phyloP scores from a whole-genome alignment of 2,888 invertebrate species.

The Tetragonisca angustula region DNA sequence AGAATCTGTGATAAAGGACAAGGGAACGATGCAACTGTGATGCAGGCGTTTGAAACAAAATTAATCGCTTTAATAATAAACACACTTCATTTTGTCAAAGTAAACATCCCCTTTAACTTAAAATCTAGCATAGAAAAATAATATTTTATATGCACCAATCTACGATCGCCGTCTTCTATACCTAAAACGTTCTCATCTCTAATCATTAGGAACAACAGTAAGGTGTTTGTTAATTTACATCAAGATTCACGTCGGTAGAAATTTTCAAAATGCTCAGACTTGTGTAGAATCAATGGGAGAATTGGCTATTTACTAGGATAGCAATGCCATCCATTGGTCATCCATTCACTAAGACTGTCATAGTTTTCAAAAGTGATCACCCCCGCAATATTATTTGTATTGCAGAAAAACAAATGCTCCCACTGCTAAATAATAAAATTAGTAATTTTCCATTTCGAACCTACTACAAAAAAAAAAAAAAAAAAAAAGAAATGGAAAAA shows the following conservation, averaged over 20 bases:
- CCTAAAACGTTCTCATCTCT: background rate
- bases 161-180: background rate
- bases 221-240: background rate
- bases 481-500: background rate
- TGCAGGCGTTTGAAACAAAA: background rate
- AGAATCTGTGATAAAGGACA: background rate
- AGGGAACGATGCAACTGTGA: background rate
- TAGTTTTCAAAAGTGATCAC: background rate
- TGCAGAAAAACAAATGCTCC: background rate
- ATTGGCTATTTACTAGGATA: accelerated
- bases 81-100: background rate
- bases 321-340: background rate
- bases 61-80: background rate
- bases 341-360: background rate
- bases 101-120: background rate
- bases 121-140: background rate
- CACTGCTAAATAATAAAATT: background rate
- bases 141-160: background rate
- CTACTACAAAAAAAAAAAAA: background rate
- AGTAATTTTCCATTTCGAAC: background rate
- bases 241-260: no score
- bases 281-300: no score
- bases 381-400: background rate
- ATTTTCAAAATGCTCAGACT: no score
- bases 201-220: background rate